A percentile compares a stretch with the other conserved stretches of the same genome.
phyloP scores from a whole-genome alignment of 2,888 invertebrate species.

The Pediacus dermestoides region DNA sequence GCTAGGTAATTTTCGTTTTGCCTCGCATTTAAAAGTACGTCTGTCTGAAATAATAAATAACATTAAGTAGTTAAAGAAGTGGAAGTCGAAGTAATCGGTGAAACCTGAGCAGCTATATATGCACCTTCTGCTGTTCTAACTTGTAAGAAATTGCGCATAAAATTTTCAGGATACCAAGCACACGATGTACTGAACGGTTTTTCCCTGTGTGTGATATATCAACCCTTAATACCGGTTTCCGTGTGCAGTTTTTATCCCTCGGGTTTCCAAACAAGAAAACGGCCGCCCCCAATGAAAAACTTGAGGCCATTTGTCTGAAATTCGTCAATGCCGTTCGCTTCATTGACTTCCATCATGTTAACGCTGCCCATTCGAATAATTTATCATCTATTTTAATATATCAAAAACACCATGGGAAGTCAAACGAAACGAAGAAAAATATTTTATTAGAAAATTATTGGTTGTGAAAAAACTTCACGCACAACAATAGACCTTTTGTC shows the following conservation, averaged over 20 bases:
- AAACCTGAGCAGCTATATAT: slow-evolving; percentile 22
- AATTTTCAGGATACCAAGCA: slow-evolving; percentile 28
- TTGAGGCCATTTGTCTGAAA: slow-evolving; percentile 25
- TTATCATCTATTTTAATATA: not conserved
- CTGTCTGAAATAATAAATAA: too few species aligned
- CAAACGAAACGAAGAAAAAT: too few species aligned
- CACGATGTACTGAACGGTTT: slow-evolving; percentile 12
- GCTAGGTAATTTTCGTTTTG: too few species aligned
- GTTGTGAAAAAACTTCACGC: too few species aligned
- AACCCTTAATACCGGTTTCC: slow-evolving; percentile 13
- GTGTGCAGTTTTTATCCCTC: slow-evolving; percentile 21
- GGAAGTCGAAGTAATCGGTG: slow-evolving; percentile 21
- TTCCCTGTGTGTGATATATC: slow-evolving; percentile 18
- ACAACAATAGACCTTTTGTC: too few species aligned
- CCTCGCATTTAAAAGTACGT: too few species aligned
- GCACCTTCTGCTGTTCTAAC: slow-evolving; percentile 23
- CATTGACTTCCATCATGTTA: slow-evolving; percentile 11
- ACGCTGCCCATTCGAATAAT: slow-evolving; percentile 3
- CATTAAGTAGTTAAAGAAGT: too few species aligned
- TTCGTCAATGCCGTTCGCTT: slow-evolving; percentile 21
- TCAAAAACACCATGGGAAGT: too few species aligned
- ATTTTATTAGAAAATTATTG: too few species aligned
- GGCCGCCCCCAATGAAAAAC: slow-evolving; percentile 19
- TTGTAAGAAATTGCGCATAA: slow-evolving; percentile 21
- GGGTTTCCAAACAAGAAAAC: slow-evolving; percentile 20